phyloP scores from a whole-genome alignment of 2,797 vertebrate genomes.

The Schizothorax lantsangensis region DNA sequence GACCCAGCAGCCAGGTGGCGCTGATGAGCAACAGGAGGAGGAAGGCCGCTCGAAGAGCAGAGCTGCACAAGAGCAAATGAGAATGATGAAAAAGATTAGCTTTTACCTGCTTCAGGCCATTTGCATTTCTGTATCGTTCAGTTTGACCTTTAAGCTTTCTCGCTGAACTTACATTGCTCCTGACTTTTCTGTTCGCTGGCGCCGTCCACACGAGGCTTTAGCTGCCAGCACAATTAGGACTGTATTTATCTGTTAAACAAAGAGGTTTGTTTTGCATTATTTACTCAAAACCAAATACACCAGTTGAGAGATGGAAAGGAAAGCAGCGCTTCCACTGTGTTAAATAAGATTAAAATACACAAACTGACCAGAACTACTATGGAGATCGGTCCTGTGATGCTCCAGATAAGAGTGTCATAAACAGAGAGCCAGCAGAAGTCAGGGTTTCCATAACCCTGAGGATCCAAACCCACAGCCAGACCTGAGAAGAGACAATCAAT shows the following conservation, averaged over 20 bases:
- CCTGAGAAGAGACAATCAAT: conserved; percentile 69
- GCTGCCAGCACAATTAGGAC: conserved; percentile 83
- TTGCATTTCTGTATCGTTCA: background rate
- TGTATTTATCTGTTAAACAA: conserved; percentile 78
- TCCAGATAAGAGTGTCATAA: conserved; percentile 88
- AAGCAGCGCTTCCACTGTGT: background rate
- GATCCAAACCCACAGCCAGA: conserved; percentile 87
- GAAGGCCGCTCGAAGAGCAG: conserved; percentile 79
- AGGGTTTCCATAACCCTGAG: conserved; percentile 88
- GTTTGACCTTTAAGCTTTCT: background rate
- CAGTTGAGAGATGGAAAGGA: background rate
- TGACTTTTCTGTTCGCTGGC: conserved; percentile 80
- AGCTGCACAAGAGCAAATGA: conserved; percentile 67
- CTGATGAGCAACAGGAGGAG: conserved; percentile 83
- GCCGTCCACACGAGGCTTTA: conserved; percentile 80
- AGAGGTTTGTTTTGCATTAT: background rate
- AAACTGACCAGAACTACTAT: conserved; percentile 79
- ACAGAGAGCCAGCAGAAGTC: conserved; percentile 92
- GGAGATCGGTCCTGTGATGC: conserved; percentile 82
- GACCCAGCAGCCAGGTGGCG: conserved; percentile 86
- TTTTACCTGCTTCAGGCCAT: background rate
- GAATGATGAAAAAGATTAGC: background rate
- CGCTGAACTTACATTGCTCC: conserved; percentile 79
- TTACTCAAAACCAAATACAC: background rate
- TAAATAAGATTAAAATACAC: background rate